A percentile compares a stretch with the other conserved stretches of the same genome.
Conservation (phyloP, 1,140 invertebrate genomes). For the Mamestra configurata region DNA sequence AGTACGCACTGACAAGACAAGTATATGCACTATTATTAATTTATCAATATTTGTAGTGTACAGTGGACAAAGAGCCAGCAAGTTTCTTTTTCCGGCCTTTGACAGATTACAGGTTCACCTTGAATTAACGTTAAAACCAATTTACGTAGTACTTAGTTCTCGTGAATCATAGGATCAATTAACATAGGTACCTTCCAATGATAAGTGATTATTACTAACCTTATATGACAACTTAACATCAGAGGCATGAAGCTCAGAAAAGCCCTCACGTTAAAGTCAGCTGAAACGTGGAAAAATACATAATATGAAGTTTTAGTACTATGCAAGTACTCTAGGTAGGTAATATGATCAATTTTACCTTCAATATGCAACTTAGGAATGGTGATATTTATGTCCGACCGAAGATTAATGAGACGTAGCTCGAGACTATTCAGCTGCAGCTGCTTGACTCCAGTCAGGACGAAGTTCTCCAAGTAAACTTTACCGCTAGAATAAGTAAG, state of each 20-base stretch:
- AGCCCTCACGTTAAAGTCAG: slow-evolving; percentile 17
- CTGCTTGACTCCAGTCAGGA: neutral
- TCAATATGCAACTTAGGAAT: neutral
- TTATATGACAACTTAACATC: neutral
- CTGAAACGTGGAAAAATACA: neutral
- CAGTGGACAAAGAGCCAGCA: too few relatives aligned
- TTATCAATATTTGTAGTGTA: too few relatives aligned
- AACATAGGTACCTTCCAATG: too few relatives aligned
- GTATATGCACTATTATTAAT: too few relatives aligned
- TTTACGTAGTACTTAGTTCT: too few relatives aligned
- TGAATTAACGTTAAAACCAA: too few relatives aligned
- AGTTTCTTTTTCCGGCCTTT: too few relatives aligned
- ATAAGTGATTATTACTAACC: neutral
- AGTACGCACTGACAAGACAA: neutral
- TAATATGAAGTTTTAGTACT: neutral
- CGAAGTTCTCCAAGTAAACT: neutral
- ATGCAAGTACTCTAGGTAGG: neutral
- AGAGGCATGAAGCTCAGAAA: neutral
- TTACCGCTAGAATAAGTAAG: neutral
- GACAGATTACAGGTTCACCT: too few relatives aligned
- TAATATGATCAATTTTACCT: neutral
- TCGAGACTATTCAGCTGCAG: neutral
- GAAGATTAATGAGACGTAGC: slow-evolving; percentile 1
- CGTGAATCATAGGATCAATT: too few relatives aligned
- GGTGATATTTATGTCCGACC: neutral